Evolutionary conservation across 2,113 vertebrate species (phyloP), one percentile per base, ranked within the genome.

Genomic region (Brachionichthys hirsutus): DNA sequence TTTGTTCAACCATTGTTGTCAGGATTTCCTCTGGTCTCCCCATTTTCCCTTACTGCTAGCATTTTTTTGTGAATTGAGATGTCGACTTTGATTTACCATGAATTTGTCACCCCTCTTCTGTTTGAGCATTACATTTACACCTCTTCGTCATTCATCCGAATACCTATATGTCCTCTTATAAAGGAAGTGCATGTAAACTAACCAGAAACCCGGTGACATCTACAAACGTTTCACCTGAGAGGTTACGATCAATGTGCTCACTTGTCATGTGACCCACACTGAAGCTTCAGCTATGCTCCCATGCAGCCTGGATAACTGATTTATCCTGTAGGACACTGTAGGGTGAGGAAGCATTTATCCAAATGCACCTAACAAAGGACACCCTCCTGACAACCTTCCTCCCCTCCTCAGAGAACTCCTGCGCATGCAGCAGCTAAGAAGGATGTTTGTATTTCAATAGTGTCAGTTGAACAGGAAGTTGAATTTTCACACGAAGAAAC

Each of bases 1-100:
- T 88, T 86, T 88, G 75, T 82, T 79, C 78, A 68, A 42, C 63
- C 77, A 73, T 76, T 85, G 80, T 80, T 78, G 71, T 78, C 79
- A 84, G 85, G 84, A 89, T 90, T 88, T 89, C 87, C 84, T 85
- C 75, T 77, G 54, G 17, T 75, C 64, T 69, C 42, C 59, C 19
- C 36, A 6, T 65, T 73, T 58, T 55, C 62, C 62, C 59, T 52
- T 17, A 54, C 64, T 20, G 38, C 12, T 3, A 66, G 54, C 59
- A 51, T 20, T 43, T 56, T 66, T 54, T 62, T 66, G 69, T 64
- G 48, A 54, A 49, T 16, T n/a, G 47, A 43, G 18, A 42, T 18
- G 24, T 48, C 24, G 30, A 16, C n/a, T 52, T 16, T 22, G 14
- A 50, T 19, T 1, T 8, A 3, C 24, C 8, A 1, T 30, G n/a